Base-by-base conservation (phyloP, 1,140 invertebrate species). In the Leptinotarsa undecemlineata region DNA sequence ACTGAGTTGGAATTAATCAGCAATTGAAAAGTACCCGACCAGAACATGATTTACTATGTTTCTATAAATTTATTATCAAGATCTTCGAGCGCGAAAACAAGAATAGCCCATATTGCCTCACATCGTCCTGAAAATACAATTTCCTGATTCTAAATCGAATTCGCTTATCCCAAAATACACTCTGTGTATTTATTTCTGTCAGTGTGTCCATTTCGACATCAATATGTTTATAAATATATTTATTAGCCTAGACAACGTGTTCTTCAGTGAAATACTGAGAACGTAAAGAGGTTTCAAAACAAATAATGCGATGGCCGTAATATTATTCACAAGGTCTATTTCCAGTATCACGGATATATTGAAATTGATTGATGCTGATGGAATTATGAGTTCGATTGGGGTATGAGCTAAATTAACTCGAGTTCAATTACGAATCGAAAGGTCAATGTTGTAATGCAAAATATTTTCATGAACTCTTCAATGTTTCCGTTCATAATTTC, bases 211-310 rank as follows among this genome's bases (percentile, higher is more conserved):
- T 57, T 57, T 57, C 51, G 14, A 57, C 51, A 57, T 57, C 51
- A 17, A 57, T 57, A 15, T 57, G 51, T 57, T 17, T 57, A 57
- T 57, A 57, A 57, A 57, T 57, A 57, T 6, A 57, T 57, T 57
- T 57, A 57, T 57, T 57, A 57, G 51, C 51, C 51, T 57, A 57
- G 51, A 57, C 51, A 57, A 57, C 51, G 51, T 57, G 51, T 57
- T 57, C 51, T 57, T 57, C 6, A 57, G 51, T 15, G n/a, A 57
- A 57, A 57, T 57, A 57, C n/a, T 17, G 51, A 57, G 17, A 57
- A 57, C 17, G 51, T 19, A 57, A 42, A 57, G 17, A 57, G 15
- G 51, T 57, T 17, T 57, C 51, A 57, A n/a, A 57, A 57, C 51
- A 57, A 57, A 57, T 57, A 57, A n/a, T 57, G 15, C 14, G 51